These are phyloP conservation scores for Melanotaenia nigrans DNA, from an alignment of 2,797 vertebrate genomes.

Conservation along the genomic window DNA sequence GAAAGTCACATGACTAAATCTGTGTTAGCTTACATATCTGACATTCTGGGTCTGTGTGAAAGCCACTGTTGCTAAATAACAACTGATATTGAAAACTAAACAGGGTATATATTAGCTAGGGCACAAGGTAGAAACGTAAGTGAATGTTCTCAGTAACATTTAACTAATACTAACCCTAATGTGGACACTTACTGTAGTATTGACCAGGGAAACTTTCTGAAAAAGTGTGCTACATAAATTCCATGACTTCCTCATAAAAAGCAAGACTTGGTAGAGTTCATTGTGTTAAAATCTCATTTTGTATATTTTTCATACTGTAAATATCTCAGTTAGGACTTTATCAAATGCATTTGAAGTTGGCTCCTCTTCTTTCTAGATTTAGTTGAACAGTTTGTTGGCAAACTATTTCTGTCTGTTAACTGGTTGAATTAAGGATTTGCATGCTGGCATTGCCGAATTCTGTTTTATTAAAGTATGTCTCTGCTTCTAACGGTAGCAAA, in stretches of 20 bases:
- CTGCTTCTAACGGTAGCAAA: too few relatives aligned
- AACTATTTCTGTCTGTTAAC: slow-evolving; percentile 79
- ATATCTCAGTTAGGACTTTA: slow-evolving; percentile 76
- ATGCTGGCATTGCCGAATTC: slow-evolving; percentile 81
- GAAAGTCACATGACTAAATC: slow-evolving; percentile 67
- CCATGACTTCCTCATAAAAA: slow-evolving; percentile 54
- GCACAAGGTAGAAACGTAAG: slow-evolving; percentile 60
- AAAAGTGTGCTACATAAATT: slow-evolving; percentile 42
- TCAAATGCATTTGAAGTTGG: slow-evolving; percentile 66
- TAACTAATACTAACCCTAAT: slow-evolving; percentile 60
- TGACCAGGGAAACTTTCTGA: slow-evolving; percentile 43
- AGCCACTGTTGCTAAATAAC: slow-evolving; percentile 53
- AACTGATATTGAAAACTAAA: slow-evolving; percentile 60
- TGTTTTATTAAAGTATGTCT: slow-evolving; percentile 81
- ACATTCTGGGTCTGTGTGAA: slow-evolving; percentile 63
- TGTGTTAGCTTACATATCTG: slow-evolving; percentile 72
- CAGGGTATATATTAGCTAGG: slow-evolving; percentile 75
- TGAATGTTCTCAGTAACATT: slow-evolving; percentile 52
- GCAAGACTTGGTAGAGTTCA: slow-evolving; percentile 68
- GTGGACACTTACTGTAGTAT: slow-evolving; percentile 36
- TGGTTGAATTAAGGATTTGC: slow-evolving; percentile 83
- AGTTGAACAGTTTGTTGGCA: slow-evolving; percentile 73
- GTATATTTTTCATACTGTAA: slow-evolving; percentile 83
- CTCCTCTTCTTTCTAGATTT: slow-evolving; percentile 80
- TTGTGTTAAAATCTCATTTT: slow-evolving; percentile 78